These are phyloP conservation scores for Hirtodrosophila duncani DNA, from an alignment of 2,888 invertebrate genomes.

Conservation along the genomic window DNA sequence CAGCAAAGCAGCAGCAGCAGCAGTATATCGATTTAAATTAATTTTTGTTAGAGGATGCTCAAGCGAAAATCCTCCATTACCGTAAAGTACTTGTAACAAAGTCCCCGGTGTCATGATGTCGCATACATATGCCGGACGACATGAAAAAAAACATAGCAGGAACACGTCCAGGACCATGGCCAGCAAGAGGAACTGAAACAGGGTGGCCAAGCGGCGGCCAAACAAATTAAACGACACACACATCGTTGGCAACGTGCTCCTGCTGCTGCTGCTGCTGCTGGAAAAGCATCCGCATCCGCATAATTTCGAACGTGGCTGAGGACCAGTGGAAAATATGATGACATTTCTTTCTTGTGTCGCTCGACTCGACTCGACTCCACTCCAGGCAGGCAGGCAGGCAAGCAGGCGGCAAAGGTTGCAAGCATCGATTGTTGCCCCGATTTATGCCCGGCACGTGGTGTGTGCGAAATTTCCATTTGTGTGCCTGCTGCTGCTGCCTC, in stretches of 20 bases:
- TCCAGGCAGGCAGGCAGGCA: too few species aligned
- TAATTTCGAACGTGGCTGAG: slow-evolving; percentile 32
- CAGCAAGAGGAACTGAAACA: slow-evolving; percentile 14
- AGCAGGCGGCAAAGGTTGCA: slow-evolving; percentile 63
- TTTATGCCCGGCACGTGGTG: slow-evolving; percentile 76
- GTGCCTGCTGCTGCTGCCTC: slow-evolving; percentile 24
- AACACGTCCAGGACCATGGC: too few species aligned
- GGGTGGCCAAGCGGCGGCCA: slow-evolving; percentile 32
- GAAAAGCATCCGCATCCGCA: slow-evolving; percentile 28
- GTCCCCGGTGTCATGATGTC: slow-evolving; percentile 70
- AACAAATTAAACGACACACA: slow-evolving; percentile 74
- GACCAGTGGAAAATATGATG: slow-evolving; percentile 63
- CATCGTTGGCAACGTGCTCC: slow-evolving; percentile 33
- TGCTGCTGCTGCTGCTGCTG: too few species aligned
- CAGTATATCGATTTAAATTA: slow-evolving; percentile 77
- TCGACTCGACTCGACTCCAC: too few species aligned
- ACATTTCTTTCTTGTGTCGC: slow-evolving; percentile 59
- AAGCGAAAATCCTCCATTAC: slow-evolving; percentile 78
- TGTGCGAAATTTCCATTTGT: slow-evolving; percentile 52
- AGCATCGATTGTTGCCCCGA: slow-evolving; percentile 63
- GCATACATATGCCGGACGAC: slow-evolving; percentile 55
- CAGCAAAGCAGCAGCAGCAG: slow-evolving; percentile 49
- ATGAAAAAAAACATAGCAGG: slow-evolving; percentile 26
- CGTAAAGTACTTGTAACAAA: slow-evolving; percentile 77
- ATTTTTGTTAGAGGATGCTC: slow-evolving; percentile 78